Evolutionary conservation across 2,888 invertebrate genomes (phyloP), one percentile per base, ranked within the genome.

Genomic region (Tiliacea aurago): DNA sequence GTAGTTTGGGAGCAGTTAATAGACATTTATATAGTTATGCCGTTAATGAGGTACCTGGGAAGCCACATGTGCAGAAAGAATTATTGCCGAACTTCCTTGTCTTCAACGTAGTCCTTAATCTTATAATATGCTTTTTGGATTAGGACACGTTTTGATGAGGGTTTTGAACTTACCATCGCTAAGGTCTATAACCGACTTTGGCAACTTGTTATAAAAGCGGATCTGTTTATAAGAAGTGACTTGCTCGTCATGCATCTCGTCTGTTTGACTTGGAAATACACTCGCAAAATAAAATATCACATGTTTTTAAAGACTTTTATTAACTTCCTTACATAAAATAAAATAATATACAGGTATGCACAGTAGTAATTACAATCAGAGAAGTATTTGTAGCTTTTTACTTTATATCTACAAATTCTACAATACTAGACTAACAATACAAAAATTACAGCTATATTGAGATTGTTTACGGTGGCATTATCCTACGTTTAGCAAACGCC

Each of bases 371-470:
- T 18, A 76, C 56, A 65, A 53, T 33, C 0, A 51, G 49, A 75
- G 59, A 63, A 73, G 64, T 67, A 65, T 56, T 66, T 53, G 23
- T 45, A 66, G 45, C n/a, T 62, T 62, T 49, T 65, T 65, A 71
- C 33, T 56, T 58, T 37, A 64, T 78, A 78, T 74, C 82, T 81
- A 81, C 68, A 68, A 59, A 18, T 58, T 67, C 66, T 81, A 82
- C 59, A 63, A 64, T n/a, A 65, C 61, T 61, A 77, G n/a, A 20
- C 18, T 76, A 76, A 71, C 49, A 5, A 76, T 81, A 81, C 53
- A 75, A 78, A 83, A 73, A 74, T 53, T 10, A 73, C 49, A 82
- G 64, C 45, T 59, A 73, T 28, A 49, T 68, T 55, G 80, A 77
- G 78, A 80, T 63, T 61, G 58, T 55, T 49, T 20, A 15, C 72